Evolutionary conservation across 2,797 vertebrate species (phyloP).

Genomic region (Danio choprae): DNA sequence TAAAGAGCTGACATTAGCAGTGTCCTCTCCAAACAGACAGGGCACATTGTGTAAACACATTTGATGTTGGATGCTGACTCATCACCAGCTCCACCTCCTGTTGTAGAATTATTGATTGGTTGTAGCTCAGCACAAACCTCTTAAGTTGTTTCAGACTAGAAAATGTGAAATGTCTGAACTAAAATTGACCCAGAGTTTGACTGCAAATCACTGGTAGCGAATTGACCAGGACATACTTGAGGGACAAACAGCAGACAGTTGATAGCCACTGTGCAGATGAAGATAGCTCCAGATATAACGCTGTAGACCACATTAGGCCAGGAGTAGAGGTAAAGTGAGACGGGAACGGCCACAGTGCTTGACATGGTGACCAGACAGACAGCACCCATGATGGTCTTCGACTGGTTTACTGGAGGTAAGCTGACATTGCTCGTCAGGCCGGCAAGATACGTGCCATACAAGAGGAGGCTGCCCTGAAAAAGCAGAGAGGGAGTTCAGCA

Average conservation of each 20-base stretch:
- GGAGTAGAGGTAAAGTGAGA: slow-evolving; percentile 83
- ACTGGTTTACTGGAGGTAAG: slow-evolving; percentile 95
- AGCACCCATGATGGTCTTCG: slow-evolving; percentile 89
- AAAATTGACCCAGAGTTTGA: neutral
- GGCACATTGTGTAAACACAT: slow-evolving; percentile 17
- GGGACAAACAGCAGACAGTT: slow-evolving; percentile 96
- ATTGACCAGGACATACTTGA: slow-evolving; percentile 78
- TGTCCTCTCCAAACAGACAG: slow-evolving; percentile 7
- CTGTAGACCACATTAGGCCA: slow-evolving; percentile 94
- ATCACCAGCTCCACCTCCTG: neutral
- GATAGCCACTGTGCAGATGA: slow-evolving; percentile 88
- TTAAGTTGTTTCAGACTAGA: neutral
- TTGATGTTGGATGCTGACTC: slow-evolving; percentile 28
- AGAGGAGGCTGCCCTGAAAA: slow-evolving; percentile 85
- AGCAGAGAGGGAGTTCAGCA: neutral
- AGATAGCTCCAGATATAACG: slow-evolving; percentile 90
- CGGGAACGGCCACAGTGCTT: slow-evolving; percentile 79
- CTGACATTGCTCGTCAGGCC: slow-evolving; percentile 93
- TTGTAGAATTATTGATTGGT: slow-evolving; percentile 30
- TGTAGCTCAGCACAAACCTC: slow-evolving; percentile 4
- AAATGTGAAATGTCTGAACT: neutral
- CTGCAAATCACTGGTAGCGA: neutral
- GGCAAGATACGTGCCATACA: slow-evolving; percentile 92
- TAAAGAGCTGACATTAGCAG: slow-evolving; percentile 34
- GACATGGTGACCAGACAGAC: slow-evolving; percentile 85